Evolutionary conservation across 2,113 vertebrate species (phyloP).

Genomic region (Tragelaphus imberbis): DNA sequence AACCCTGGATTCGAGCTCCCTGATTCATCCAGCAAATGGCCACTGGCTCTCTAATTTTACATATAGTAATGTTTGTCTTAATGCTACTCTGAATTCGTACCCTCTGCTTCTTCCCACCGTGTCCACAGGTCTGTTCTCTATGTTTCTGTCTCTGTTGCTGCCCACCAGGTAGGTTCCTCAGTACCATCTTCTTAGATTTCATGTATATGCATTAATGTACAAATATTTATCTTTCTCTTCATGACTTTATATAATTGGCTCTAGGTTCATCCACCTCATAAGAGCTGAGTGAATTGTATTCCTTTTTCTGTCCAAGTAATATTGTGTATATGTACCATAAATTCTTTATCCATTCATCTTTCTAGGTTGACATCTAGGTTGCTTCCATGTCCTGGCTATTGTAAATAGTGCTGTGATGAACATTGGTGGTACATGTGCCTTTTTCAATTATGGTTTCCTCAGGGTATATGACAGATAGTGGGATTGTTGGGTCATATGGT

Average conservation of each 20-base stretch:
- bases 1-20: background rate
- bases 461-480: background rate
- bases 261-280: background rate
- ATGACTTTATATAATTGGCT: background rate
- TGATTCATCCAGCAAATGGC: background rate
- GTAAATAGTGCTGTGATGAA: background rate
- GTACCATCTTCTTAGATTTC: background rate
- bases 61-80: background rate
- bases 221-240: background rate
- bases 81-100: background rate
- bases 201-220: background rate
- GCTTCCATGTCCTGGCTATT: background rate
- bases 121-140: background rate
- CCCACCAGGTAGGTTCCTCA: background rate
- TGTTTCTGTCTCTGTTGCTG: background rate
- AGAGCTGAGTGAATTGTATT: background rate
- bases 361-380: background rate
- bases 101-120: rapidly evolving
- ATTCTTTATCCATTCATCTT: background rate
- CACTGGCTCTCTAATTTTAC: background rate
- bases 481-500: background rate
- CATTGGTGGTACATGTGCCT: background rate
- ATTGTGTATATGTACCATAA: background rate
- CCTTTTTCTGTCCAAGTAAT: background rate
- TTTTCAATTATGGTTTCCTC: background rate